phyloP scores from a whole-genome alignment of 2,113 vertebrate genomes.

The Misgurnus mizolepis region DNA sequence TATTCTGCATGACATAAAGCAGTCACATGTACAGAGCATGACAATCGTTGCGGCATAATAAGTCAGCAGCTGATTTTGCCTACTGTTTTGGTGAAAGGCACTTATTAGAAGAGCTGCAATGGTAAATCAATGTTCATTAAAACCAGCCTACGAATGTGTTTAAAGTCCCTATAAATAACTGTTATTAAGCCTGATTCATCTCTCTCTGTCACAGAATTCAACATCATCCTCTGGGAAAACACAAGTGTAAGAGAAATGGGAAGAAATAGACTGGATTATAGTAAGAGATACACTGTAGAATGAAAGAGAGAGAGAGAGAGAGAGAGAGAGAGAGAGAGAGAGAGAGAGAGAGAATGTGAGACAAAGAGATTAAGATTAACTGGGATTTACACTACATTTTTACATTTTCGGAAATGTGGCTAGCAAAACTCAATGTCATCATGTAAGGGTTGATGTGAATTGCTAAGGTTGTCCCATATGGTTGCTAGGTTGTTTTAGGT shows the following conservation, averaged over 20 bases:
- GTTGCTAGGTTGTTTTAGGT: no score
- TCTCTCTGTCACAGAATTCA: neutral
- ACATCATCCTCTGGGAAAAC: neutral
- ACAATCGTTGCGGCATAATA: neutral
- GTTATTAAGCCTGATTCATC: constrained; percentile 40
- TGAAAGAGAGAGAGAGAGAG: constrained; percentile 5
- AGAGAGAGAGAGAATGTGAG: neutral
- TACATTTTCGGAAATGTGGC: no score
- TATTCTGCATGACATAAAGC: constrained; percentile 4
- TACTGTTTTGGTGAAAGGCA: neutral
- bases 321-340: neutral
- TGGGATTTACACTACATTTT: neutral
- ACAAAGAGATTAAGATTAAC: neutral
- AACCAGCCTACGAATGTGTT: constrained; percentile 43
- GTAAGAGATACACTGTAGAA: neutral
- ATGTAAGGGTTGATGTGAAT: no score
- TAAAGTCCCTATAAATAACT: constrained; percentile 39
- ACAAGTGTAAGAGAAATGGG: neutral
- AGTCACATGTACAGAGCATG: constrained; percentile 32
- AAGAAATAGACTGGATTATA: neutral
- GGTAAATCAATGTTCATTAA: constrained; percentile 21
- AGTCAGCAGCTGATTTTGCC: constrained; percentile 24
- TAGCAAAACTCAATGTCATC: no score
- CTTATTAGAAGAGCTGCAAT: constrained; percentile 18
- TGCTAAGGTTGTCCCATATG: no score